Conservation (phyloP, 2,113 vertebrate species). For the Aptenodytes forsteri region DNA sequence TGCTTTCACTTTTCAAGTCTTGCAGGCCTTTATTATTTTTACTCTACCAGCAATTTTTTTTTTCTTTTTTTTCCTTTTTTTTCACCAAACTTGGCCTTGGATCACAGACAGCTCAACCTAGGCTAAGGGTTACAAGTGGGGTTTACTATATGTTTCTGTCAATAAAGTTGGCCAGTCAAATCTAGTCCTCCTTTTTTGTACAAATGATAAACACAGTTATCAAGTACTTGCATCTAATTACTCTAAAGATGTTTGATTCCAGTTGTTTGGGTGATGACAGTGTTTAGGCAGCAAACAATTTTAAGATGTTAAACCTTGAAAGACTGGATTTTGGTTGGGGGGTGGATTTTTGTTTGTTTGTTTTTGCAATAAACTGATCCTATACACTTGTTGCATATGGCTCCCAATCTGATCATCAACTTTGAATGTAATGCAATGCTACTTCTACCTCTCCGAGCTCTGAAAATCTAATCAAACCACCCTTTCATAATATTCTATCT, state of each 20-base stretch:
- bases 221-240: neutral
- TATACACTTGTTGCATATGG: neutral
- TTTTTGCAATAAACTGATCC: neutral
- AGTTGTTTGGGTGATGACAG: neutral
- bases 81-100: neutral
- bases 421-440: neutral
- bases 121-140: neutral
- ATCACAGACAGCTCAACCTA: neutral
- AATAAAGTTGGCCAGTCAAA: neutral
- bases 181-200: neutral
- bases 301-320: neutral
- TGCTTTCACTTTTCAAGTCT: neutral
- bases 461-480: neutral
- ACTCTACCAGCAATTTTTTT: neutral
- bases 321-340: neutral
- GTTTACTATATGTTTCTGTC: neutral
- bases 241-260: neutral
- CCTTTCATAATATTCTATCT: neutral
- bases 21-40: neutral
- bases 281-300: neutral
- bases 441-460: neutral
- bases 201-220: neutral
- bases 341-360: neutral
- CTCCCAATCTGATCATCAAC: neutral
- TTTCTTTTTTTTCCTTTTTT: neutral